Base-by-base conservation (phyloP, 92 coral and sea anemone species). In the Virgularia gustaviana region DNA sequence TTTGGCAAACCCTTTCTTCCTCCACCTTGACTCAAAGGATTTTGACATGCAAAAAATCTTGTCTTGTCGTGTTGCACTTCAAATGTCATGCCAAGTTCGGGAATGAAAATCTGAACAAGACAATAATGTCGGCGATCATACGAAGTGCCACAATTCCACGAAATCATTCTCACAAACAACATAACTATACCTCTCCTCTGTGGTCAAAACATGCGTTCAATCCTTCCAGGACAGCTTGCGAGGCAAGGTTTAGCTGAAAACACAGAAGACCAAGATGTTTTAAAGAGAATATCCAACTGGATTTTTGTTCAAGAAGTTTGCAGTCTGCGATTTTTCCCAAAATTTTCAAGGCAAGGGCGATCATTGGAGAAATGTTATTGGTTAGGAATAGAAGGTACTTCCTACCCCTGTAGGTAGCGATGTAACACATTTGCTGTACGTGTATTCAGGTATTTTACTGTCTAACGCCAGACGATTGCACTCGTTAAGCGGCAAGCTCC, bases 1-100 rank as follows among this genome's bases (percentile, higher is more conserved):
- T 92, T 92, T 9, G 96, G 98, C 57, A 92, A 76, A 34, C 98
- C 98, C 64, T 92, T 92, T 78, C 98, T 84, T 37, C 96, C 98
- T 7, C 98, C 98, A 39, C 98, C 98, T 63, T 92, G 98, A 78
- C 84, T 88, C 58, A 89, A 79, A 20, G 98, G 98, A 74, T 92
- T 92, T 66, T 92, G 98, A 66, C 98, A 92, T 8, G 98, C 98
- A 70, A 92, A 92, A 75, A 92, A 56, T 57, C 87, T 73, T 6
- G 98, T 92, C 64, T 81, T 79, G 64, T 71, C 79, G 64, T 63
- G 96, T 41, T 86, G 94, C 41, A 89, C 94, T 73, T 83, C 72
- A 61, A 92, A 92, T 12, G 96, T 72, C 96, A 80, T 80, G 34
- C 98, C 98, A 22, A 92, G 85, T 71, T 92, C 98, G 1, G 98